Base-by-base conservation (phyloP, 2,113 vertebrate genomes). In the Charadrius vociferus region DNA sequence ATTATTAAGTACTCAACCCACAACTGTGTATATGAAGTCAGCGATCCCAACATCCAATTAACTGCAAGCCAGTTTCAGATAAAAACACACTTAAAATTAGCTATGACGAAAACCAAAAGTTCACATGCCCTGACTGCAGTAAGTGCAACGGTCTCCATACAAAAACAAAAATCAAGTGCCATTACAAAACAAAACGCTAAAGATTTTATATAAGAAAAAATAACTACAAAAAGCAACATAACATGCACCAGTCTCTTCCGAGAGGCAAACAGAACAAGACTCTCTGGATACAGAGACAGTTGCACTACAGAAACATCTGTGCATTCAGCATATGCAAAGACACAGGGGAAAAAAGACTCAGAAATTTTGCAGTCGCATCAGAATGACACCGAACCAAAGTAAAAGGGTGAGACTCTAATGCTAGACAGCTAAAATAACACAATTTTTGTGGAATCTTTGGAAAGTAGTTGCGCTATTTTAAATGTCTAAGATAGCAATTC, bases 241-340 rank as follows among this genome's bases (percentile, higher is more conserved):
- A 29, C 0, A 0, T 6, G 8, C 63, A 74, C 9, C 5, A 1
- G 23, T 24, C n/a, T 62, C 41, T 66, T 41, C 6, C 63, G 37
- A 73, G 14, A 81, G 77, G 39, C 32, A 62, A 36, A 65, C 6
- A 56, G 19, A 50, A 9, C 18, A 68, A 67, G 41, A 39, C 20
- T 43, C 66, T 30, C 49, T 41, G 23, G 26, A n/a, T 47, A 59
- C 55, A 63, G 55, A 79, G 50, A 34, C 29, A 52, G 29, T 34
- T 0, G 3, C 34, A 45, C 9, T 58, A 79, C 56, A 29, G 53
- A 79, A 82, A 78, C 32, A 65, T 26, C 68, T 71, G 45, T 37
- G 39, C 45, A 39, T 16, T 45, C 59, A 37, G 34, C 30, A 20
- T 24, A 43, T 10, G 22, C 22, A 43, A 50, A 79, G n/a, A 58